phyloP scores from a whole-genome alignment of 1,140 invertebrate genomes.

The Plectus sambesii region DNA sequence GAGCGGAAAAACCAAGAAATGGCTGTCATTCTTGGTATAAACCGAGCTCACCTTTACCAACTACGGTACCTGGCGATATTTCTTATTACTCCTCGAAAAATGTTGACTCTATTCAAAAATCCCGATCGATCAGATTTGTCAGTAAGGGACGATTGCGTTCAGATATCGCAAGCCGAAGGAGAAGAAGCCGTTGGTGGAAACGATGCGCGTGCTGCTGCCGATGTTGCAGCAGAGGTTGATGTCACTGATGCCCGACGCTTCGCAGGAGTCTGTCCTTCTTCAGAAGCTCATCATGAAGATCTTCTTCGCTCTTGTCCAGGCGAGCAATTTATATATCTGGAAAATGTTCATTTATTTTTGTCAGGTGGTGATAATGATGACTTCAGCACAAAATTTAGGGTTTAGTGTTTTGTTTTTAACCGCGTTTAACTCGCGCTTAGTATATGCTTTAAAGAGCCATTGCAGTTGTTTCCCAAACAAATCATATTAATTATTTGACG shows the following conservation, averaged over 20 bases:
- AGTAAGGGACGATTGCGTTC: conserved; percentile 14
- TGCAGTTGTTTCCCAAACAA: too few relatives aligned
- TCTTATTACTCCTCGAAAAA: too few relatives aligned
- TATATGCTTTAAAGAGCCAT: conserved; percentile 2
- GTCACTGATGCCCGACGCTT: conserved; percentile 66
- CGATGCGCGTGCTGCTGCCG: conserved; percentile 83
- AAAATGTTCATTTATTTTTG: conserved; percentile 13
- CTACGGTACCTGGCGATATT: too few relatives aligned
- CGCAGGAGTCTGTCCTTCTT: conserved; percentile 71
- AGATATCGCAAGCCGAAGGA: conserved; percentile 81
- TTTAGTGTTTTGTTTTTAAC: conserved; percentile 1
- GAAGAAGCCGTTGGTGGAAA: conserved; percentile 72
- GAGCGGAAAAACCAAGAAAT: too few relatives aligned
- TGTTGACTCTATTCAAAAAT: background rate
- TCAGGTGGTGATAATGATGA: too few relatives aligned
- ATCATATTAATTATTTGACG: too few relatives aligned
- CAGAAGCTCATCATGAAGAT: conserved; percentile 96
- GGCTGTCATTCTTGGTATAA: too few relatives aligned
- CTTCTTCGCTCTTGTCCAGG: conserved; percentile 81
- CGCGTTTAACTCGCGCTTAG: conserved; percentile 17
- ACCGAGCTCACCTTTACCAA: too few relatives aligned
- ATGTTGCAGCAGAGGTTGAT: conserved; percentile 75
- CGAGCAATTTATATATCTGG: conserved; percentile 39
- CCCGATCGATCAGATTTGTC: background rate
- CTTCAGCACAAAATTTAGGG: too few relatives aligned